Conservation (phyloP, 2,888 invertebrate genomes). For the Pristionchus japonicus region DNA sequence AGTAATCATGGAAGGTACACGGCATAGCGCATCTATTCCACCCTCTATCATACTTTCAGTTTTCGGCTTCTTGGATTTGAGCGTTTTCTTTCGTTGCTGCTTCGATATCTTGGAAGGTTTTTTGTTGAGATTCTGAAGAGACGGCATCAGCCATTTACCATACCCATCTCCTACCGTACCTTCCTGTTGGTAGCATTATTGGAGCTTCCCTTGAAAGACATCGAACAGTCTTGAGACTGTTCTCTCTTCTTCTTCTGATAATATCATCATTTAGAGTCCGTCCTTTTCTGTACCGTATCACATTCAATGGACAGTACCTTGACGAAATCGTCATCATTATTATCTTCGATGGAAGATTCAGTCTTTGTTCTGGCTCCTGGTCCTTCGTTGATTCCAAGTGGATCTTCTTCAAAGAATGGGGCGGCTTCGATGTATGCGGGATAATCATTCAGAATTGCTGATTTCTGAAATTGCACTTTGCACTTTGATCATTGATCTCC, state of each 20-base stretch:
- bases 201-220: background rate
- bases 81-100: background rate
- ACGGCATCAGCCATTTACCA: background rate
- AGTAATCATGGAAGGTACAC: too few relatives aligned
- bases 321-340: background rate
- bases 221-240: background rate
- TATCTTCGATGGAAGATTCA: background rate
- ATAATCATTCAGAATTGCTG: background rate
- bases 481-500: background rate
- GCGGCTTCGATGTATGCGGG: background rate
- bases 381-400: background rate
- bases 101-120: background rate
- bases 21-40: too few relatives aligned
- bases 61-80: background rate
- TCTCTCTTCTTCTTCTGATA: background rate
- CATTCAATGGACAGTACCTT: background rate
- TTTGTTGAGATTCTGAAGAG: background rate
- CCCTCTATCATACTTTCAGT: background rate
- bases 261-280: background rate
- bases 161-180: background rate
- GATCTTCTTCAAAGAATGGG: conserved; percentile 11
- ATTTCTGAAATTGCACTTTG: background rate
- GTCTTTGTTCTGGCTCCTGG: background rate
- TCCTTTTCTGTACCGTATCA: background rate
- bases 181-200: conserved; percentile 3